These are phyloP conservation scores for Puma concolor DNA, from an alignment of 2,113 vertebrate species.

Conservation along the genomic window DNA sequence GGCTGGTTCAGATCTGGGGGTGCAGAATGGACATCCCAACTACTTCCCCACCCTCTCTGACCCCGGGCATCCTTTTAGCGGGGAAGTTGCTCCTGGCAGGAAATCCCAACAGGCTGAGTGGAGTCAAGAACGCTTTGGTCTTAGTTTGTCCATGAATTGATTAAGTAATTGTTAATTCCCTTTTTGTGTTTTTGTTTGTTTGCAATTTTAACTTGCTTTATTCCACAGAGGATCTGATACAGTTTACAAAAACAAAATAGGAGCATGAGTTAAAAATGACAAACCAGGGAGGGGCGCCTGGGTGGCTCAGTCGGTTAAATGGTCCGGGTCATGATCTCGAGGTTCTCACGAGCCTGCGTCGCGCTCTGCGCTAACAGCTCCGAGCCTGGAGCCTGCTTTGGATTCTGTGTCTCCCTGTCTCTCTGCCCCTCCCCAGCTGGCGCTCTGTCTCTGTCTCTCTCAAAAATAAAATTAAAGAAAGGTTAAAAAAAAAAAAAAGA, in stretches of 20 bases:
- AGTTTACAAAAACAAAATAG: not conserved
- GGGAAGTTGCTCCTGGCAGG: not conserved
- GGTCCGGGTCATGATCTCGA: too few species aligned
- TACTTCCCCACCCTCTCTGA: not conserved
- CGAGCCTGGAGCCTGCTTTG: too few species aligned
- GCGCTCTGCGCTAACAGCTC: too few species aligned
- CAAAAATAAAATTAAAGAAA: too few species aligned
- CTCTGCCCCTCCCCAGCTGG: too few species aligned
- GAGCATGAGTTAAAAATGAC: not conserved
- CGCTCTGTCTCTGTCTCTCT: too few species aligned
- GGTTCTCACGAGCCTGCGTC: too few species aligned
- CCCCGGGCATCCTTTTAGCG: not conserved
- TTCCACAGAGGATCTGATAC: not conserved
- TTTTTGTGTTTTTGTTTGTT: not conserved
- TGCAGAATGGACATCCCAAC: not conserved
- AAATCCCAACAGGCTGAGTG: not conserved
- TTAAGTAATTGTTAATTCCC: not conserved
- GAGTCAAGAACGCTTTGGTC: not conserved
- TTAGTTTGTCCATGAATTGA: not conserved
- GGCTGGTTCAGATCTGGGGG: not conserved
- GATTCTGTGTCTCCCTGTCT: too few species aligned
- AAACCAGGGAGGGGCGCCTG: not conserved
- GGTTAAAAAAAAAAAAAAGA: not conserved
- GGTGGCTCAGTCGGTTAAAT: too few species aligned
- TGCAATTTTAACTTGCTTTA: slow-evolving; percentile 16